Evolutionary conservation across 1,140 invertebrate genomes (phyloP), one percentile per base, ranked within the genome.

Genomic region (Meloidogyne chitwoodi): DNA sequence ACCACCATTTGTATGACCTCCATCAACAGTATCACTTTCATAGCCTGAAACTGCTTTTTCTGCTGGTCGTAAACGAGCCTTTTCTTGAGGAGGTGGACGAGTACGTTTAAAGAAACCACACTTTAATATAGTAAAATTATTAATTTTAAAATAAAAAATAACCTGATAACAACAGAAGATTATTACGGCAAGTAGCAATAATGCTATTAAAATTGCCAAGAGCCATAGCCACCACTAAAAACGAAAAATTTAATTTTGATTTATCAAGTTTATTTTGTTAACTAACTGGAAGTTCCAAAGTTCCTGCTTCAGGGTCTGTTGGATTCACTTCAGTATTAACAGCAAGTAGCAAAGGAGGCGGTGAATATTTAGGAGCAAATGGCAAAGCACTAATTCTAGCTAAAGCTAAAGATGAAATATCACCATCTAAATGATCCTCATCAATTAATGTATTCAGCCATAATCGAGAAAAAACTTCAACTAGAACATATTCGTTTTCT

Each of bases 371-470:
- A 14, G 82, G 75, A 22, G 81, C 83, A 62, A 68, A 70, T 22
- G 82, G 83, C 26, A 83, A 73, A 26, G 83, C 73, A 26, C 80
- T 78, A 41, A 86, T 84, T 65, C 85, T 72, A 31, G 84, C 84
- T 27, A 86, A 68, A 11, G 84, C 84, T 14, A 86, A 44, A 2
- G 84, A 86, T 10, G 85, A 81, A 3, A 86, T 81, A 38, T 85
- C 85, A n/a, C 77, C 83, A 44, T 84, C 84, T 12, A 68, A 67
- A 64, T 81, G 70, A 29, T 77, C 68, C 24, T 84, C 82, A 67
- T 86, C 84, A 48, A 86, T 87, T 34, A 86, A 67, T 16, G 85
- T 87, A 67, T 87, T 87, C 4, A 85, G 76, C 81, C 78, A 84
- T 2, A 73, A n/a, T n/a, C 84, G 78, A 29, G 85, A 81, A 70